A percentile compares a stretch with the other conserved stretches of the same genome.
Conservation (phyloP, 2,113 vertebrate species). For the Leptosomus discolor region DNA sequence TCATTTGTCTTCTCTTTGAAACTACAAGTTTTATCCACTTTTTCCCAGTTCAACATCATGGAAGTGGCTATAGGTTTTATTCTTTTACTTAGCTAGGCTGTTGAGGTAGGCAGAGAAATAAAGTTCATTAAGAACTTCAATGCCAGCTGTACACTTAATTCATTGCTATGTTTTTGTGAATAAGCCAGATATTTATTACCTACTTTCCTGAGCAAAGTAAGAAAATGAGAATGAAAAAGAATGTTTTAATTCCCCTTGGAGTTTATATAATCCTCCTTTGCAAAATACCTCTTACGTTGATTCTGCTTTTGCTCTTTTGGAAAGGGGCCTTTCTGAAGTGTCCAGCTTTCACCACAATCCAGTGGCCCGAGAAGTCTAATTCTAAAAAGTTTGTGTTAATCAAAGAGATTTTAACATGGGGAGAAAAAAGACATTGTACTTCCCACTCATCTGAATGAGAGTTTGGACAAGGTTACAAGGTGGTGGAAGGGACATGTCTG, state of each 20-base stretch:
- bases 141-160: not conserved
- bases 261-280: not conserved
- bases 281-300: not conserved
- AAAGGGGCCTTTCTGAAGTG: not conserved
- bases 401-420: not conserved
- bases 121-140: not conserved
- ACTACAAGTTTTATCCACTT: not conserved
- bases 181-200: not conserved
- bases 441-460: accelerated
- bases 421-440: not conserved
- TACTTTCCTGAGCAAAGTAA: not conserved
- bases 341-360: not conserved
- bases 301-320: not conserved
- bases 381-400: not conserved
- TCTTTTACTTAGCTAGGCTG: not conserved
- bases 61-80: not conserved
- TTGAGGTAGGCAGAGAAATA: not conserved
- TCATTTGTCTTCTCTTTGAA: not conserved
- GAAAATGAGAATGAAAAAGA: not conserved
- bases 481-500: not conserved
- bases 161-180: not conserved
- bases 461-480: not conserved
- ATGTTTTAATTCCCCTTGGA: not conserved
- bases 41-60: not conserved
- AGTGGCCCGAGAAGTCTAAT: not conserved